Percentiles rank a stretch among this genome's conserved stretches.
These are phyloP conservation scores for Heterotis niloticus DNA, from an alignment of 2,113 vertebrate genomes.

Conservation along the genomic window DNA sequence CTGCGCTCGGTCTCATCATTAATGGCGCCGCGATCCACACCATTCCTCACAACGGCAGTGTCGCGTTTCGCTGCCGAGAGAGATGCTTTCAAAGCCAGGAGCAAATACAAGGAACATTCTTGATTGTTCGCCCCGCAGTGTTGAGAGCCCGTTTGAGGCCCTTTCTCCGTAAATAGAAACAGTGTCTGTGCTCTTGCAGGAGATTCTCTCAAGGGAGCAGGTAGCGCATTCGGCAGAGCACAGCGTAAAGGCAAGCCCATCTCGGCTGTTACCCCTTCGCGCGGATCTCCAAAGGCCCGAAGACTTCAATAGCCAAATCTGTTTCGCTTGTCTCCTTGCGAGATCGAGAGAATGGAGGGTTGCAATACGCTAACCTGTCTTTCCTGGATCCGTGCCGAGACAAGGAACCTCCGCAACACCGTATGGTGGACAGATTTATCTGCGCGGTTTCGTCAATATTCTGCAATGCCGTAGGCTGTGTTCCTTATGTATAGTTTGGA, in stretches of 20 bases:
- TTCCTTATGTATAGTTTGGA: not conserved
- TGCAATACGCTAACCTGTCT: not conserved
- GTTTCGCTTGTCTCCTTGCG: not conserved
- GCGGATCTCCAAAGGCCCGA: conserved; percentile 17
- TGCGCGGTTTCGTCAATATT: not conserved
- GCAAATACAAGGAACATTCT: not conserved
- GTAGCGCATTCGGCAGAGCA: not conserved
- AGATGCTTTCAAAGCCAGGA: not conserved
- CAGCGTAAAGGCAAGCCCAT: not conserved
- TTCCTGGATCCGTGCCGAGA: not conserved
- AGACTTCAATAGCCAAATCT: conserved; percentile 19
- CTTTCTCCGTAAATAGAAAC: conserved; percentile 1
- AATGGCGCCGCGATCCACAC: too few species aligned
- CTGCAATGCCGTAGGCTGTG: not conserved
- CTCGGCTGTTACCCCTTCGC: conserved; percentile 19
- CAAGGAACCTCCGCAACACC: not conserved
- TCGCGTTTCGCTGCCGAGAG: not conserved
- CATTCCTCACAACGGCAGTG: not conserved
- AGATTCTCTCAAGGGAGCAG: conserved; percentile 8
- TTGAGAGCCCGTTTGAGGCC: not conserved
- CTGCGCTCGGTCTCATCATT: not conserved
- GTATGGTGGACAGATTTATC: conserved; percentile 13
- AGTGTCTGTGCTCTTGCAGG: not conserved
- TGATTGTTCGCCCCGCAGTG: not conserved
- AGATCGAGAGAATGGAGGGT: not conserved